Base-by-base conservation (phyloP, 2,888 invertebrate species). In the Coelopa pilipes region DNA sequence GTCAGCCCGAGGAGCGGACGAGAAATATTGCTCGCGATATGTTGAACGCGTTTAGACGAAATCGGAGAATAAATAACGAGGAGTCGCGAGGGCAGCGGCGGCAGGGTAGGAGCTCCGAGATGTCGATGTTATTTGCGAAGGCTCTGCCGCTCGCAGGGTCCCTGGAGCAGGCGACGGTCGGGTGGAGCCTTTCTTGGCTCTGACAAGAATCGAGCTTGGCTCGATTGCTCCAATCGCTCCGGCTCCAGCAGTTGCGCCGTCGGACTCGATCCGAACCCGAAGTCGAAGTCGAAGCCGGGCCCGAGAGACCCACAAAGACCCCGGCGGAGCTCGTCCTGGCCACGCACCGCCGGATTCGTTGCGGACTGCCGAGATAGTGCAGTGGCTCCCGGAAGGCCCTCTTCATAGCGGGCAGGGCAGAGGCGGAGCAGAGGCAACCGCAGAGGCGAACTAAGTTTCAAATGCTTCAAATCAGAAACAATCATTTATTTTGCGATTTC, bases 21-120 rank as follows among this genome's bases (percentile, higher is more conserved):
- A 80, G 80, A 82, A 80, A 81, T 84, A 84, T 83, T 81, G 83
- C 79, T 78, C 77, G 82, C 82, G 79, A 83, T 83, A 80, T 84
- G 82, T 84, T 83, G 81, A 81, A 70, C 78, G 82, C 81, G 81
- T 81, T 82, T 81, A 80, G 80, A 80, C 63, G 65, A 24, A 74
- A 74, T 74, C 71, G 73, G 68, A 62, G 67, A 53, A 73, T 70
- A 73, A 73, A 75, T 71, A 63, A 73, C 69, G 65, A 13, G 46
- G 46, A 69, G 34, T 34, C 34, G 34, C n/a, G n/a, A n/a, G n/a
- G n/a, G n/a, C n/a, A n/a, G 7, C 34, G 34, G 2, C 4, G 34
- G 34, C 4, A 4, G 34, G 34, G 34, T 12, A 65, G 19, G 65
- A 45, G 65, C 45, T 46, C n/a, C 34, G 34, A 34, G 34, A 4